These are phyloP conservation scores for Zophobas atratus DNA, from an alignment of 1,140 invertebrate species.

Conservation along the genomic window DNA sequence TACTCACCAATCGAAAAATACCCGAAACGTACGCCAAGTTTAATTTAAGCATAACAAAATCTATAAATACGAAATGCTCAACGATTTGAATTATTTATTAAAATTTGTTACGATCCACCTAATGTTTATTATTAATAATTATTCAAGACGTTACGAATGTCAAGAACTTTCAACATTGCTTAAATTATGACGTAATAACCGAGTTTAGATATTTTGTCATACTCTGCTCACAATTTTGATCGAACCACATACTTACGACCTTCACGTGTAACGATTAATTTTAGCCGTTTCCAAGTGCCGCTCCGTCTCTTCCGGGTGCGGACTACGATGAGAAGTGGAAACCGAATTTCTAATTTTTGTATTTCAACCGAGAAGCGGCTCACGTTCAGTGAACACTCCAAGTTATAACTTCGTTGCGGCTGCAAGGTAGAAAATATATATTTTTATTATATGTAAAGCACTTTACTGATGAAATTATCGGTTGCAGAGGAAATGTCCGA, in stretches of 20 bases:
- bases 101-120: constrained; percentile 19
- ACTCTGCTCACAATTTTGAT: constrained; percentile 16
- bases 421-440: constrained; percentile 3
- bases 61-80: constrained; percentile 7
- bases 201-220: constrained; percentile 54
- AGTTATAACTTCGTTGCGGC: constrained; percentile 48
- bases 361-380: constrained; percentile 27
- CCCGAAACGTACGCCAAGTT: neutral
- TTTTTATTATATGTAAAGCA: too few relatives aligned
- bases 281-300: constrained; percentile 48
- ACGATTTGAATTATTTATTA: constrained; percentile 37
- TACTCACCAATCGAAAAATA: constrained; percentile 9
- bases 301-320: neutral
- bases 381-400: constrained; percentile 19
- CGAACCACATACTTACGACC: constrained; percentile 24
- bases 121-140: constrained; percentile 47
- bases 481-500: constrained; percentile 59
- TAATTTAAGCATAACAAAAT: neutral
- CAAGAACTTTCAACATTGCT: constrained; percentile 46
- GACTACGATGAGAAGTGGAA: constrained; percentile 27
- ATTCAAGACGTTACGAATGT: constrained; percentile 47
- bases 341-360: constrained; percentile 49
- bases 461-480: too few relatives aligned
- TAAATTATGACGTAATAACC: constrained; percentile 50
- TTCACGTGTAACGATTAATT: constrained; percentile 21